Percentiles rank a stretch among this genome's conserved stretches.
Evolutionary conservation across 2,888 invertebrate genomes (phyloP).

Genomic region (Vesta saturnalis): DNA sequence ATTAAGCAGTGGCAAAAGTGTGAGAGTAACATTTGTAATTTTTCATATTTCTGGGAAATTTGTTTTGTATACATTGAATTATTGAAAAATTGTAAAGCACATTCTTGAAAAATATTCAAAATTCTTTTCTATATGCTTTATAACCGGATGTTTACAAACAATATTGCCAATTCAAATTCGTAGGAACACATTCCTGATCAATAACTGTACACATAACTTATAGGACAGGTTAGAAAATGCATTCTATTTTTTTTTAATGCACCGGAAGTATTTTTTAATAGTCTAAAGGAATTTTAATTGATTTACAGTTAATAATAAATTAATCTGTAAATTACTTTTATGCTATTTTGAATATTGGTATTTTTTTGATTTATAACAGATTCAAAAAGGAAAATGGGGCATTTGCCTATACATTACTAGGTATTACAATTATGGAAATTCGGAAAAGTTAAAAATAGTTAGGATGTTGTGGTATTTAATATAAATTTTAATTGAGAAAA

Average conservation of each 20-base stretch:
- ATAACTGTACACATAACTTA: background rate
- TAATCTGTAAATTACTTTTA: background rate
- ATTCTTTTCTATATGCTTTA: background rate
- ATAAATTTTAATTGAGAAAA: constrained; percentile 9
- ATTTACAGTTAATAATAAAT: background rate
- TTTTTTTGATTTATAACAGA: constrained; percentile 1
- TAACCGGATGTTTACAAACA: constrained; percentile 6
- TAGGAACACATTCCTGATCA: constrained; percentile 6
- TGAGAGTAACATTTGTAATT: too few species aligned
- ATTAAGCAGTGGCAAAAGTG: too few species aligned
- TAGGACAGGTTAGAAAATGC: background rate
- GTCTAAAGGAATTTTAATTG: background rate
- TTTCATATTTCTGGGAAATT: background rate
- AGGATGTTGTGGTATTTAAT: constrained; percentile 15
- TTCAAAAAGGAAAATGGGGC: background rate
- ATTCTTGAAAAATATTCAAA: background rate
- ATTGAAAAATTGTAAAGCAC: background rate
- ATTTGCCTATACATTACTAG: too few species aligned
- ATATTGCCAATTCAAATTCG: constrained; percentile 1
- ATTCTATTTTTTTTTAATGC: background rate
- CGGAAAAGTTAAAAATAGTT: constrained; percentile 14
- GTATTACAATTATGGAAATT: background rate
- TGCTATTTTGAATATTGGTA: background rate
- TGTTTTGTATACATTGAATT: too few species aligned
- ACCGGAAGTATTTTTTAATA: background rate